These are phyloP conservation scores for Atherinomorus stipes DNA, from an alignment of 2,113 vertebrate species.

Conservation along the genomic window DNA sequence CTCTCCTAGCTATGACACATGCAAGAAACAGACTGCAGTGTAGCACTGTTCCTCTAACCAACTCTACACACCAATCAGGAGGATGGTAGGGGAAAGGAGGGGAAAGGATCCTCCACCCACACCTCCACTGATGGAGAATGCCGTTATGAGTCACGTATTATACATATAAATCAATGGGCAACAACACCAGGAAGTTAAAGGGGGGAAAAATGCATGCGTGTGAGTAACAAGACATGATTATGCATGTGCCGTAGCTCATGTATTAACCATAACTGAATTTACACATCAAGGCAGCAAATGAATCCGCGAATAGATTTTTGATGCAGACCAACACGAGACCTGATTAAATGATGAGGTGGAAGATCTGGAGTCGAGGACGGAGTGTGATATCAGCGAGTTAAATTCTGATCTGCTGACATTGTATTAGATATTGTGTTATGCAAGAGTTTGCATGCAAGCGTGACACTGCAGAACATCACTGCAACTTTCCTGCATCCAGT, in stretches of 20 bases:
- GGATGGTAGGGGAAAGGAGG: neutral
- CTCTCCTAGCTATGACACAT: conserved; percentile 20
- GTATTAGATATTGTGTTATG: conserved; percentile 20
- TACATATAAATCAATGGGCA: conserved; percentile 63
- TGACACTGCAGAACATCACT: conserved; percentile 8
- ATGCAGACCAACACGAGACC: conserved; percentile 77
- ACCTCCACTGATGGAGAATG: conserved; percentile 44
- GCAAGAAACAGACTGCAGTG: conserved; percentile 42
- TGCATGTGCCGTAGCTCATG: conserved; percentile 77
- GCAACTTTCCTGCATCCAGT: neutral
- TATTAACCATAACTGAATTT: conserved; percentile 82
- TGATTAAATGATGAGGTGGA: conserved; percentile 79
- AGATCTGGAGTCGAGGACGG: conserved; percentile 55
- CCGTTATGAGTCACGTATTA: conserved; percentile 59
- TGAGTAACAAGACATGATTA: conserved; percentile 68
- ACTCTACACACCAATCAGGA: conserved; percentile 25
- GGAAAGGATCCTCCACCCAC: conserved; percentile 18
- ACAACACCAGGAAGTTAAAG: conserved; percentile 45
- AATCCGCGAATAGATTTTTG: conserved; percentile 78
- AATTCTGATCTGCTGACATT: conserved; percentile 47
- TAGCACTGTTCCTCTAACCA: conserved; percentile 6
- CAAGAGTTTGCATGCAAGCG: conserved; percentile 6
- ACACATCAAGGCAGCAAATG: conserved; percentile 83
- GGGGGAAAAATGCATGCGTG: conserved; percentile 18
- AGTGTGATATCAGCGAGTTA: conserved; percentile 24